Base-by-base conservation (phyloP, 1,140 invertebrate species). In the Drosophila busckii region DNA sequence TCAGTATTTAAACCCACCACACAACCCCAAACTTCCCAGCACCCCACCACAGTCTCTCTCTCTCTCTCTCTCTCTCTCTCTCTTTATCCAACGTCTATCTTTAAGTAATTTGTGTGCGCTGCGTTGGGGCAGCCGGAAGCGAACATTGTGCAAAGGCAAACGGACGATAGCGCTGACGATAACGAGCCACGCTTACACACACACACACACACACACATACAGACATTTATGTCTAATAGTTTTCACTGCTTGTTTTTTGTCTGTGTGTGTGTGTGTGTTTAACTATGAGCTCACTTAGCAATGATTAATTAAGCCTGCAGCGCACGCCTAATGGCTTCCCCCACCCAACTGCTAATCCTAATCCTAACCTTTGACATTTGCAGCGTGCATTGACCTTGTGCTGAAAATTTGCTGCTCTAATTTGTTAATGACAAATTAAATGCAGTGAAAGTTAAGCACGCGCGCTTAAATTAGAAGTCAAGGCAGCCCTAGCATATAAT, bases 31-130 rank as follows among this genome's bases (percentile, higher is more conserved):
- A n/a, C n/a, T 12, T 17, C 12, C 1, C 15, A 29, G 22, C 10
- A 28, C 8, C 9, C 10, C 31, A 15, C 19, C 32, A 10, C n/a
- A 35, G 32, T 31, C 29, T 38, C 32, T 45, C 54, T 35, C 32
- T 32, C 45, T 22, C 40, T 8, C 13, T 15, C 32, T 44, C 28
- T 31, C 34, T 26, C 61, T 19, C 40, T 28, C 12, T 23, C 16
- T 19, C 16, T 15, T 23, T 15, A 2, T 10, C 16, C 13, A 42
- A 61, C 44, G 41, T 62, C 71, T 53, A 78, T 78, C 71, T 59
- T 78, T 80, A 78, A 78, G 73, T 80, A 71, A 80, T 80, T 78
- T 78, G 73, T 67, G 64, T 71, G 70, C 55, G 32, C 62, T 52
- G 55, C 37, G 44, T 54, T 42, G 26, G 19, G 41, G 28, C 45